These are phyloP conservation scores for Eulithis prunata DNA, from an alignment of 2,888 invertebrate species.

Conservation along the genomic window DNA sequence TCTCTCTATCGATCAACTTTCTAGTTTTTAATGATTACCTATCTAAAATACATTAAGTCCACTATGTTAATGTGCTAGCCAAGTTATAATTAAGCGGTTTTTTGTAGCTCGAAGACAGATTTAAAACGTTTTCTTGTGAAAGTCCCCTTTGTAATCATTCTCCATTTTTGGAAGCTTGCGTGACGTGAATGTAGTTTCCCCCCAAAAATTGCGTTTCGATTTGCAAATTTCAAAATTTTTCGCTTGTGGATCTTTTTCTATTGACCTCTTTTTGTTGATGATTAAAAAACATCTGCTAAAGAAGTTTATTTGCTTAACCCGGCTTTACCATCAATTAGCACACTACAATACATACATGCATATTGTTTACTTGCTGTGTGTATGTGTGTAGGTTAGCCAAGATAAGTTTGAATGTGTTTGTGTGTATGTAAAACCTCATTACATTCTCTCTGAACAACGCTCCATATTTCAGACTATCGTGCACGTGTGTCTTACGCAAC, in stretches of 20 bases:
- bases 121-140: constrained; percentile 8
- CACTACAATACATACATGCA: neutral
- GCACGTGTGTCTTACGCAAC: constrained; percentile 36
- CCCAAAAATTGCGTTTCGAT: constrained; percentile 29
- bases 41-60: neutral
- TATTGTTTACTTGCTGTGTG: neutral
- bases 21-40: neutral
- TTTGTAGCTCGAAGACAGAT: neutral
- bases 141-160: constrained; percentile 44
- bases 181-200: constrained; percentile 56
- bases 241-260: too few species aligned
- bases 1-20: neutral
- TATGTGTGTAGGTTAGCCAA: neutral
- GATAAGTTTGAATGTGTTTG: neutral
- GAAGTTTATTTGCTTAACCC: neutral
- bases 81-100: too few species aligned
- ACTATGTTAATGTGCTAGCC: too few species aligned
- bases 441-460: constrained; percentile 42
- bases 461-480: constrained; percentile 50
- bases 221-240: constrained; percentile 47
- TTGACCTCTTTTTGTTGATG: neutral
- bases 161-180: constrained; percentile 50
- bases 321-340: neutral
- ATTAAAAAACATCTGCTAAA: neutral
- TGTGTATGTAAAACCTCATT: neutral